Evolutionary conservation across 2,888 invertebrate genomes (phyloP).

Genomic region (Megastigmus dorsalis): DNA sequence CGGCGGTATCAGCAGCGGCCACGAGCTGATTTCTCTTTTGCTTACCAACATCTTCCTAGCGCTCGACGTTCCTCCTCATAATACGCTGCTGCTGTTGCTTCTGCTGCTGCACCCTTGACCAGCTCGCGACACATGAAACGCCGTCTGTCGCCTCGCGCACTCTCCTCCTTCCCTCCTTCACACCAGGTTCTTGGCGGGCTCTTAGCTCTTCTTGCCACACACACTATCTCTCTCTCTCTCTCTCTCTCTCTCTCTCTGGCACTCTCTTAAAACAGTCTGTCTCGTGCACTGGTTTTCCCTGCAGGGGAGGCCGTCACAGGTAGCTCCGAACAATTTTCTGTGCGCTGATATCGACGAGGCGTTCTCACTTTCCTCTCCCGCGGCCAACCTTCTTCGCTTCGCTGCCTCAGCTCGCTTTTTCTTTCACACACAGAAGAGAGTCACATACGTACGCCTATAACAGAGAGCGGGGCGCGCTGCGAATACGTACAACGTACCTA

Average conservation of each 20-base stretch:
- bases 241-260: neutral
- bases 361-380: too few species aligned
- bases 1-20: constrained; percentile 24
- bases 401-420: neutral
- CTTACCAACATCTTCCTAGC: constrained; percentile 54
- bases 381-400: constrained; percentile 11
- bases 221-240: neutral
- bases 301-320: neutral
- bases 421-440: neutral
- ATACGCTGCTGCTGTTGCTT: constrained; percentile 26
- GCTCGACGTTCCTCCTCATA: constrained; percentile 41
- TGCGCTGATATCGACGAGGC: neutral
- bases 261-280: too few species aligned
- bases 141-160: neutral
- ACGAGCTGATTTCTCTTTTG: constrained; percentile 34
- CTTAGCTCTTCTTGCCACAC: too few species aligned
- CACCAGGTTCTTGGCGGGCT: too few species aligned
- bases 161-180: neutral
- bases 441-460: neutral
- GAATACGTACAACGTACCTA: constrained; percentile 8
- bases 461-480: constrained; percentile 24
- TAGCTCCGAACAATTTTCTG: too few species aligned
- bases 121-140: constrained; percentile 29
- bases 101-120: constrained; percentile 11
- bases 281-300: neutral